A percentile compares a stretch with the other conserved stretches of the same genome.
phyloP scores from a whole-genome alignment of 2,113 vertebrate genomes.

The Seriola aureovittata region DNA sequence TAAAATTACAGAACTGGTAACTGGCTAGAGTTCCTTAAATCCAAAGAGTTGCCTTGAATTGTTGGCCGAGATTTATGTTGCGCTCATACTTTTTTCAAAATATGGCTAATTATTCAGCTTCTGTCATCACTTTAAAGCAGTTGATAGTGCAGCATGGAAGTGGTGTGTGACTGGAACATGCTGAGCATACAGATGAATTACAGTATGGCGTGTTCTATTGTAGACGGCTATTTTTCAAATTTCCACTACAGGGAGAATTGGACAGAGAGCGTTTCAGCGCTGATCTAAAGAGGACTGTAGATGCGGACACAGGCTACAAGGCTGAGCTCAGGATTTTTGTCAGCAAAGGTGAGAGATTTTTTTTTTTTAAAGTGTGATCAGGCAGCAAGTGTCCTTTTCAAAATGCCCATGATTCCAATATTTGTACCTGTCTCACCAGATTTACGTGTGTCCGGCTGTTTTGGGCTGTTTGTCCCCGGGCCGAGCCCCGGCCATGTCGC shows the following conservation, averaged over 20 bases:
- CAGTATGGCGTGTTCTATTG: neutral
- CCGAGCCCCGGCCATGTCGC: constrained; percentile 66
- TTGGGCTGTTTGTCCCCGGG: constrained; percentile 77
- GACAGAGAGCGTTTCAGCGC: constrained; percentile 78
- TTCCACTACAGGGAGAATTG: constrained; percentile 72
- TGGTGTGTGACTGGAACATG: too few relatives aligned
- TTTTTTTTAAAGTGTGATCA: neutral
- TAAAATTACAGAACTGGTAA: too few relatives aligned
- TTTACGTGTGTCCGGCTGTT: constrained; percentile 83
- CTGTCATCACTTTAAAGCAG: too few relatives aligned
- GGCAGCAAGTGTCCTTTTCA: neutral
- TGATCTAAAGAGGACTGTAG: constrained; percentile 72
- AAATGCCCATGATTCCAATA: neutral
- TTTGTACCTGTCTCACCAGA: constrained; percentile 60
- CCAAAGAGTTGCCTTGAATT: too few relatives aligned
- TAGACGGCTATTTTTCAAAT: neutral
- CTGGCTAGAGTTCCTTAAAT: too few relatives aligned
- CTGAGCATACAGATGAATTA: neutral
- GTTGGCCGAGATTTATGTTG: too few relatives aligned
- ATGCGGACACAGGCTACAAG: constrained; percentile 76
- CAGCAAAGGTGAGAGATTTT: constrained; percentile 80
- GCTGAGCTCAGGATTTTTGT: constrained; percentile 82
- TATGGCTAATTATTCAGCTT: too few relatives aligned
- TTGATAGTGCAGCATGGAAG: too few relatives aligned
- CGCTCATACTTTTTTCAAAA: too few relatives aligned